Conservation (phyloP, 1,140 invertebrate species). For the Drosophila nigromelanica region DNA sequence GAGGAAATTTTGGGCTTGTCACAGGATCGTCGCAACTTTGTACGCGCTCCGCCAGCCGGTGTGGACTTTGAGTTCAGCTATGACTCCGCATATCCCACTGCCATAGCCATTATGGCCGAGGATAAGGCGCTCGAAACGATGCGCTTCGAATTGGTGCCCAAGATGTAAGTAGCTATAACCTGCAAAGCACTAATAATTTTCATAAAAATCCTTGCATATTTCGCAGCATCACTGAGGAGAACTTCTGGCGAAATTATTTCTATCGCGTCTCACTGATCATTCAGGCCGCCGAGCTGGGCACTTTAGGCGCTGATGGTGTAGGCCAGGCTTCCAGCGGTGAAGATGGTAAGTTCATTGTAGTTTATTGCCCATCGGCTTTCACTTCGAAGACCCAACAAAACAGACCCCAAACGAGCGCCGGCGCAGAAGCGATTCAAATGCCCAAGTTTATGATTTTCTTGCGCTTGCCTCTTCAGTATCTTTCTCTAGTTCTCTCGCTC, state of each 20-base stretch:
- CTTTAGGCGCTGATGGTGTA: slow-evolving; percentile 84
- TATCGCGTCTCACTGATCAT: slow-evolving; percentile 99
- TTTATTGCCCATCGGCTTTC: slow-evolving; percentile 11
- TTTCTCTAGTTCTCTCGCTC: slow-evolving; percentile 28
- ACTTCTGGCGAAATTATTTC: slow-evolving; percentile 99
- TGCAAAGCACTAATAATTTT: background rate
- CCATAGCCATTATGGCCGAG: slow-evolving; percentile 95
- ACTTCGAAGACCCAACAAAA: slow-evolving; percentile 29
- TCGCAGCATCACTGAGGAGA: slow-evolving; percentile 97
- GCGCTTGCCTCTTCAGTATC: slow-evolving; percentile 48
- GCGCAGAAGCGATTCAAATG: slow-evolving; percentile 1
- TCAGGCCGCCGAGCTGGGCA: slow-evolving; percentile 94
- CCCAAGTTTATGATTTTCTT: slow-evolving; percentile 37
- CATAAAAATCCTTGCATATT: background rate
- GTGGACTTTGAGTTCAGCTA: slow-evolving; percentile 98
- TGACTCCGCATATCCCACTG: slow-evolving; percentile 94
- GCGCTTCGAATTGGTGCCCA: slow-evolving; percentile 99
- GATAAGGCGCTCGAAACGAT: slow-evolving; percentile 98
- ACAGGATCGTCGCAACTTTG: slow-evolving; percentile 98
- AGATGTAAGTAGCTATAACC: slow-evolving; percentile 90
- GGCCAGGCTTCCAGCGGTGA: slow-evolving; percentile 83
- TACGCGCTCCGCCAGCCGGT: slow-evolving; percentile 96
- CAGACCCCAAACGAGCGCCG: slow-evolving; percentile 18
- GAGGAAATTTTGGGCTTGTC: slow-evolving; percentile 97
- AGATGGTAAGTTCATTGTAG: slow-evolving; percentile 75